phyloP scores from a whole-genome alignment of 1,140 invertebrate genomes.

The Delia radicum region DNA sequence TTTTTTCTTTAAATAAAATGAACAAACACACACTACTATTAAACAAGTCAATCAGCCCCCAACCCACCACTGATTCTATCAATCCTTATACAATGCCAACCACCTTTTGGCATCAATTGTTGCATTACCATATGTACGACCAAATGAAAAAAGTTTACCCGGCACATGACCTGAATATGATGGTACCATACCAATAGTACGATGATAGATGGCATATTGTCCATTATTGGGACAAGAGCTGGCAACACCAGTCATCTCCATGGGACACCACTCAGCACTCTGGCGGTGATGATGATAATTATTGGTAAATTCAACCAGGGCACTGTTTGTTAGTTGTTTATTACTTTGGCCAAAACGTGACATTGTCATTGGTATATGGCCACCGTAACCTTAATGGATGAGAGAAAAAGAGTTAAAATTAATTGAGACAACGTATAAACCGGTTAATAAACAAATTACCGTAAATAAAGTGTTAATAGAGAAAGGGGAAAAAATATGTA shows the following conservation, averaged over 20 bases:
- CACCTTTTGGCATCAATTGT: constrained; percentile 70
- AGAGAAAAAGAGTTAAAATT: no score
- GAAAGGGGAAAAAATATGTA: not conserved
- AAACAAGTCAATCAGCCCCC: no score
- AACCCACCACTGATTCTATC: no score
- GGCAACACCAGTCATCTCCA: constrained; percentile 48
- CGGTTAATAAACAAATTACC: not conserved
- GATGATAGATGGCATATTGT: constrained; percentile 65
- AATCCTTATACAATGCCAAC: constrained; percentile 55
- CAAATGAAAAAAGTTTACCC: constrained; percentile 65
- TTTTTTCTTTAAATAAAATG: no score
- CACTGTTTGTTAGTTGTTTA: constrained; percentile 63
- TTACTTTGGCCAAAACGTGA: constrained; percentile 65
- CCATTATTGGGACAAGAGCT: constrained; percentile 58
- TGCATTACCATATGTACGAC: constrained; percentile 70
- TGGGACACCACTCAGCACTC: constrained; percentile 66
- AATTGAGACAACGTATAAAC: not conserved
- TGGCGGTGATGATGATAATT: constrained; percentile 65
- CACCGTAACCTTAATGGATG: constrained; percentile 61
- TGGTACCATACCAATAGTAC: constrained; percentile 69
- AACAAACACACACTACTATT: no score
- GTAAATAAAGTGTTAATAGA: not conserved
- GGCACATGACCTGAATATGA: constrained; percentile 74
- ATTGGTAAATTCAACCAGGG: constrained; percentile 67
- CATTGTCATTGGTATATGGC: constrained; percentile 68